phyloP scores from a whole-genome alignment of 2,888 invertebrate genomes.

The Pristionchus maxplancki region DNA sequence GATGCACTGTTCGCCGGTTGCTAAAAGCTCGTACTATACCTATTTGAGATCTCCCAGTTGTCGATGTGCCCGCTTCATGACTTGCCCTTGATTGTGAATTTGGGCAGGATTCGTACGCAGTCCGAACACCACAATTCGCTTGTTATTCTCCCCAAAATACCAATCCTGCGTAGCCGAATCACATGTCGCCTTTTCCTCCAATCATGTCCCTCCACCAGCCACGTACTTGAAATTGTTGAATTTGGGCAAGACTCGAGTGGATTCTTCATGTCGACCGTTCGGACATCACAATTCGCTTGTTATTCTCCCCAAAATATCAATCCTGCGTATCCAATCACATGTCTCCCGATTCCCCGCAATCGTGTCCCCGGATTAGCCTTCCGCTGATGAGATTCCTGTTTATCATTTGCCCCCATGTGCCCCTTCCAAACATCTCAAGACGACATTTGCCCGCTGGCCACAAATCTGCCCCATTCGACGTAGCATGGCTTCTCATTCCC shows the following conservation, averaged over 20 bases:
- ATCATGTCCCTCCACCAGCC: no score
- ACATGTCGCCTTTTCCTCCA: not conserved
- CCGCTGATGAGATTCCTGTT: slow-evolving; percentile 23
- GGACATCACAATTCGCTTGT: not conserved
- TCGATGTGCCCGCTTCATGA: not conserved
- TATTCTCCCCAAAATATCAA: not conserved
- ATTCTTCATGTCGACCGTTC: no score
- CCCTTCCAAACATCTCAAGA: not conserved
- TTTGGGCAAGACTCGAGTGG: no score
- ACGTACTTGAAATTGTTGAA: no score
- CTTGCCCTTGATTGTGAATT: no score
- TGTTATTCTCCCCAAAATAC: not conserved
- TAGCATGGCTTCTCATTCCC: not conserved
- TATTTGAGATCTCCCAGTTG: not conserved
- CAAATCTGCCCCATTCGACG: not conserved
- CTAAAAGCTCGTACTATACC: not conserved
- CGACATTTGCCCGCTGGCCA: not conserved
- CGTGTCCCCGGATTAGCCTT: not conserved
- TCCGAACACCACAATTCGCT: not conserved
- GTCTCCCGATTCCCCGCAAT: not conserved
- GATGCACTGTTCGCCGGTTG: not conserved
- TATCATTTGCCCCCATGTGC: not conserved
- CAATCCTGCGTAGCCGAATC: not conserved
- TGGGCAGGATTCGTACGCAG: no score
- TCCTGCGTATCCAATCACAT: not conserved